These are phyloP conservation scores for Fistularia tabacaria DNA, from an alignment of 2,797 vertebrate species.

Conservation along the genomic window DNA sequence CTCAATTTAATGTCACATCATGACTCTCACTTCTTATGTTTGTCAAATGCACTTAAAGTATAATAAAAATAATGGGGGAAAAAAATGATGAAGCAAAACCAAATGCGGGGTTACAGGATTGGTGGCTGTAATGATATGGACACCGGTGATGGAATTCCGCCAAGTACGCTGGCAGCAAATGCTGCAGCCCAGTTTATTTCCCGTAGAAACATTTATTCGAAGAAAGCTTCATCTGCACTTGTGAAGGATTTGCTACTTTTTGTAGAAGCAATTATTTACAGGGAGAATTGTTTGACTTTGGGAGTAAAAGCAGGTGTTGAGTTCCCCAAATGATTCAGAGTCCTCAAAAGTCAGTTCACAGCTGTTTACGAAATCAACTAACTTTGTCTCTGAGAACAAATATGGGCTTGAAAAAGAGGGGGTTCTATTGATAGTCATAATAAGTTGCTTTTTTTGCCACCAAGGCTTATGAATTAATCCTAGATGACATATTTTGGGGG, in stretches of 20 bases:
- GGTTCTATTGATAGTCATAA: slow-evolving; percentile 31
- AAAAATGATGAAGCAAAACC: slow-evolving; percentile 59
- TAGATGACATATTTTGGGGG: slow-evolving; percentile 38
- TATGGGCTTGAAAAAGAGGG: slow-evolving; percentile 31
- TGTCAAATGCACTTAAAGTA: slow-evolving; percentile 50
- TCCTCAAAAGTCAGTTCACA: slow-evolving; percentile 34
- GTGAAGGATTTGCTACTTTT: slow-evolving; percentile 48
- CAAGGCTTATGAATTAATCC: slow-evolving; percentile 42
- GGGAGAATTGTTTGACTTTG: slow-evolving; percentile 33
- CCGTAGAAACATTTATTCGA: slow-evolving; percentile 37
- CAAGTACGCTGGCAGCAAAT: slow-evolving; percentile 64
- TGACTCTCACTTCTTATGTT: slow-evolving; percentile 29
- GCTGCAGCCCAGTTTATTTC: slow-evolving; percentile 61
- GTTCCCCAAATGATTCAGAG: slow-evolving; percentile 31
- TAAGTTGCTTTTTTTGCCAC: slow-evolving; percentile 32
- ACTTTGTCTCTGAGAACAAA: slow-evolving; percentile 39
- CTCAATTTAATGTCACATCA: slow-evolving; percentile 32
- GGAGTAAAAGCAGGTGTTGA: slow-evolving; percentile 59
- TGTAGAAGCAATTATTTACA: slow-evolving; percentile 38
- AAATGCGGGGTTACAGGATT: slow-evolving; percentile 39
- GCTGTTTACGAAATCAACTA: slow-evolving; percentile 41
- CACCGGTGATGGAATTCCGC: slow-evolving; percentile 51
- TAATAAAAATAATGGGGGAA: slow-evolving; percentile 12
- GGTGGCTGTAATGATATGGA: slow-evolving; percentile 69
- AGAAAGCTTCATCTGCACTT: slow-evolving; percentile 53